These are phyloP conservation scores for Parnassius orleans DNA, from an alignment of 2,888 invertebrate genomes.

Conservation along the genomic window DNA sequence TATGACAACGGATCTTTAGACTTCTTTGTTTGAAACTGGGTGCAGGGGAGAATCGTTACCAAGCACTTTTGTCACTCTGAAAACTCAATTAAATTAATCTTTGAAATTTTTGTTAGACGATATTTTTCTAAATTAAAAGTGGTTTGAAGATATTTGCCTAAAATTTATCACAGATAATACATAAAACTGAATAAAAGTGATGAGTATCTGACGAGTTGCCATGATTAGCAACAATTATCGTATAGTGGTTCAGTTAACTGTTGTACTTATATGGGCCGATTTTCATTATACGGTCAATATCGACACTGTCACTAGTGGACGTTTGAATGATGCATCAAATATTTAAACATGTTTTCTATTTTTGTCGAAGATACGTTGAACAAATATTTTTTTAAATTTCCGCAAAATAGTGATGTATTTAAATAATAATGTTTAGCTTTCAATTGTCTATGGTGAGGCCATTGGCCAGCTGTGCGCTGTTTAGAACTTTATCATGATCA, in stretches of 20 bases:
- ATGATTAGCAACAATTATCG: constrained; percentile 15
- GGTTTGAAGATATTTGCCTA: constrained; percentile 5
- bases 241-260: constrained; percentile 10
- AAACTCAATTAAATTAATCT: background rate
- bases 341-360: background rate
- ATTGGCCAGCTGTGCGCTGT: too few relatives aligned
- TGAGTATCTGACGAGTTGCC: constrained; percentile 1
- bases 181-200: background rate
- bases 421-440: too few relatives aligned
- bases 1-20: too few relatives aligned
- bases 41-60: too few relatives aligned
- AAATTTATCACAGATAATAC: constrained; percentile 10
- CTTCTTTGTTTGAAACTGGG: too few relatives aligned
- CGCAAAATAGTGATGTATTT: too few relatives aligned
- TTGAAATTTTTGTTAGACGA: background rate
- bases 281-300: constrained; percentile 5
- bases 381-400: too few relatives aligned
- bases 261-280: constrained; percentile 6
- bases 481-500: too few relatives aligned
- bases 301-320: background rate
- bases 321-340: constrained; percentile 6
- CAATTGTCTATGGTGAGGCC: too few relatives aligned
- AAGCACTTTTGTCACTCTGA: too few relatives aligned
- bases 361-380: too few relatives aligned
- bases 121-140: background rate